Conservation (phyloP, 1,140 invertebrate species). For the Liolophura sinensis region DNA sequence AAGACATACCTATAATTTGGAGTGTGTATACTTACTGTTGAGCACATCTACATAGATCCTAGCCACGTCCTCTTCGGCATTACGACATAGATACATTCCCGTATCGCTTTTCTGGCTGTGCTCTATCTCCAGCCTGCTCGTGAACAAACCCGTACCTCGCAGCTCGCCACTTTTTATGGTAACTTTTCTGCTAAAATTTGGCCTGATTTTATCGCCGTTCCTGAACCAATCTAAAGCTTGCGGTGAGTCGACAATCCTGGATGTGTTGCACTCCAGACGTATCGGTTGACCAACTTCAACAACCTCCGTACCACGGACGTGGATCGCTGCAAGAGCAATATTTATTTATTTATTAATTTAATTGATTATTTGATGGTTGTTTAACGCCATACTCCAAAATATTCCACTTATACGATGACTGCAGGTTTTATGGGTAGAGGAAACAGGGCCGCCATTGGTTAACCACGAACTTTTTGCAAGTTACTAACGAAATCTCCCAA, state of each 20-base stretch:
- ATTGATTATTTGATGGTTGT: too few relatives aligned
- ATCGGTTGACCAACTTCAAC: conserved; percentile 43
- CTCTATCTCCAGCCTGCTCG: conserved; percentile 24
- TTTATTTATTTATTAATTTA: too few relatives aligned
- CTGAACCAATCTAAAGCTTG: conserved; percentile 43
- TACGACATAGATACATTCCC: conserved; percentile 4
- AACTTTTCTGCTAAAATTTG: conserved; percentile 20
- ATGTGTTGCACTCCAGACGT: conserved; percentile 36
- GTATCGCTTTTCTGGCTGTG: conserved; percentile 25
- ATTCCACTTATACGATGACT: too few relatives aligned
- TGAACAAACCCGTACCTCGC: conserved; percentile 16
- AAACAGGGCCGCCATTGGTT: too few relatives aligned
- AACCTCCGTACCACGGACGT: conserved; percentile 33
- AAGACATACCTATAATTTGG: too few relatives aligned
- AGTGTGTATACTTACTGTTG: too few relatives aligned
- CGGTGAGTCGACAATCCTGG: conserved; percentile 19
- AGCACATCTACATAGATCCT: too few relatives aligned
- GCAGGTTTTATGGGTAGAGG: too few relatives aligned
- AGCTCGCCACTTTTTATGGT: conserved; percentile 25
- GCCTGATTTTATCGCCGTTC: conserved; percentile 33
- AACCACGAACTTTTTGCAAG: too few relatives aligned
- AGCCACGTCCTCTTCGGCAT: too few relatives aligned
- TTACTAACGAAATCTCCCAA: too few relatives aligned
- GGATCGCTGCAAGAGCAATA: conserved; percentile 23
- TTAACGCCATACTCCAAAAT: too few relatives aligned